These are phyloP conservation scores for Cardinalis cardinalis DNA, from an alignment of 2,113 vertebrate species.

Conservation along the genomic window DNA sequence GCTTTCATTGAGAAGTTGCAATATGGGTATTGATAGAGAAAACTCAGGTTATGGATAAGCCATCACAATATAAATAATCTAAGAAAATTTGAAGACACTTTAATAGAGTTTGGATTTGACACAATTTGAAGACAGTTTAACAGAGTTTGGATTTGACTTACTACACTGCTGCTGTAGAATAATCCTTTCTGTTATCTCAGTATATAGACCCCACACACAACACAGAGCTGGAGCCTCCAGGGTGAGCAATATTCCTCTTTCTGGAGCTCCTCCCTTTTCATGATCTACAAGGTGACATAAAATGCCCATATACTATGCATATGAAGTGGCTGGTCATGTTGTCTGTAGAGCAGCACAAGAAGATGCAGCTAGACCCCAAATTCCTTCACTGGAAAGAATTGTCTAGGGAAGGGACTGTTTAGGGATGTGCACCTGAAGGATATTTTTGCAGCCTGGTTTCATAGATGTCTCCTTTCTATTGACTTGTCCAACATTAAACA, in stretches of 20 bases:
- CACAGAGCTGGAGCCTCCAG: background rate
- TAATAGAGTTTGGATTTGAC: background rate
- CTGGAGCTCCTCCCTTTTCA: background rate
- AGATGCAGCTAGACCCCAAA: background rate
- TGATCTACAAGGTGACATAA: background rate
- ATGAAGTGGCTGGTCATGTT: background rate
- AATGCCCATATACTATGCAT: background rate
- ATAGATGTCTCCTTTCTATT: background rate
- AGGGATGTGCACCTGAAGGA: background rate
- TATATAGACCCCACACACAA: background rate
- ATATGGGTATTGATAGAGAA: background rate
- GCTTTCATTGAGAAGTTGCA: background rate
- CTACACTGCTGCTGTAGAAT: background rate
- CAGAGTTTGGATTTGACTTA: background rate
- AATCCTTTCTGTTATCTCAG: background rate
- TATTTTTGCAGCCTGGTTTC: background rate
- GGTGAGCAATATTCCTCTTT: background rate
- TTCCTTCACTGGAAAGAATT: background rate
- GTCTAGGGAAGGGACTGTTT: background rate
- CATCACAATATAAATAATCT: background rate
- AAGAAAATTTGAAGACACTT: background rate
- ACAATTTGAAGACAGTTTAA: background rate
- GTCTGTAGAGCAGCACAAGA: background rate
- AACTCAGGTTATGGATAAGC: background rate
- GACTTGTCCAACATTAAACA: background rate